These are phyloP conservation scores for Drosophila sordidula DNA, from an alignment of 2,888 invertebrate genomes.

Conservation along the genomic window DNA sequence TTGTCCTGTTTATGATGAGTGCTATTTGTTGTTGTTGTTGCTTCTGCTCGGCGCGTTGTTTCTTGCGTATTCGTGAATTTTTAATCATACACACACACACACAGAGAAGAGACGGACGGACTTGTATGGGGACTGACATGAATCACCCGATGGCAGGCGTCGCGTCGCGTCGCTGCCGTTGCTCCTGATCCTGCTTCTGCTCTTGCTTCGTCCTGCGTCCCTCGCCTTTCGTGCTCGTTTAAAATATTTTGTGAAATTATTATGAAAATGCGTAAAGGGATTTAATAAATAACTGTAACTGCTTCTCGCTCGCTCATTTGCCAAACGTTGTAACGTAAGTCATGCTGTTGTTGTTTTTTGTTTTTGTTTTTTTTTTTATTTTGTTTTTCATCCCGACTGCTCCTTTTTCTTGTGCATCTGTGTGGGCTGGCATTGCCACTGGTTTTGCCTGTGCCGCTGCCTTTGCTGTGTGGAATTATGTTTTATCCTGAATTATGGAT, in stretches of 20 bases:
- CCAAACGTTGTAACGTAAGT: slow-evolving; percentile 55
- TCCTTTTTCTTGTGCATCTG: slow-evolving; percentile 68
- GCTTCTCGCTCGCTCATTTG: slow-evolving; percentile 68
- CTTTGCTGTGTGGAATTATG: slow-evolving; percentile 78
- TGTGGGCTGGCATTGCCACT: slow-evolving; percentile 47
- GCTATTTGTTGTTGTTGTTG: slow-evolving; percentile 37
- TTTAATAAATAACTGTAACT: slow-evolving; percentile 84
- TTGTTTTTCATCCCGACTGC: slow-evolving; percentile 50
- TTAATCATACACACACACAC: slow-evolving; percentile 65
- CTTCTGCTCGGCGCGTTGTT: slow-evolving; percentile 29
- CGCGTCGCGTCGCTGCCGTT: slow-evolving; percentile 48
- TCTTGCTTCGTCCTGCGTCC: slow-evolving; percentile 11
- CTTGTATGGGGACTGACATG: slow-evolving; percentile 59
- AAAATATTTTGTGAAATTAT: slow-evolving; percentile 82
- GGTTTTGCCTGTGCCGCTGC: slow-evolving; percentile 30
- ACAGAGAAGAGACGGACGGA: slow-evolving; percentile 2
- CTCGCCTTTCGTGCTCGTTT: slow-evolving; percentile 55
- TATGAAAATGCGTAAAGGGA: slow-evolving; percentile 84
- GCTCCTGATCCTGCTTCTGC: not conserved
- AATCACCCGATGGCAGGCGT: slow-evolving; percentile 70
- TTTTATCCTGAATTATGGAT: slow-evolving; percentile 84
- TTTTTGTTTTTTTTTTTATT: slow-evolving; percentile 28
- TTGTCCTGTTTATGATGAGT: slow-evolving; percentile 80
- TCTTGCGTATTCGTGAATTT: slow-evolving; percentile 58
- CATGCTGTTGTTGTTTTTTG: slow-evolving; percentile 44